A percentile compares a stretch with the other conserved stretches of the same genome.
phyloP scores from a whole-genome alignment of 2,888 invertebrate genomes.

The Endomychus coccineus region DNA sequence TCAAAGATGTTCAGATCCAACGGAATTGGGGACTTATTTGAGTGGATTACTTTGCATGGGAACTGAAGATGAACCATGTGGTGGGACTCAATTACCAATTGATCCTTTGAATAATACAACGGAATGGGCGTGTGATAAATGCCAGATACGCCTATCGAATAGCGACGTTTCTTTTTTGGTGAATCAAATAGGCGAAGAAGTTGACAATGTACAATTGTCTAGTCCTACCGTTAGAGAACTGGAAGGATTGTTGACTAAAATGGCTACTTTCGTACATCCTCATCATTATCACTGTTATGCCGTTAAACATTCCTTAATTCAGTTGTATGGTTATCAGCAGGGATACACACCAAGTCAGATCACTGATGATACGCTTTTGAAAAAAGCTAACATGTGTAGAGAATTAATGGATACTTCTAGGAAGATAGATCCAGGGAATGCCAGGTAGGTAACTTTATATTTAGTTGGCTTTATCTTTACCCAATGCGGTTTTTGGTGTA shows the following conservation, averaged over 20 bases:
- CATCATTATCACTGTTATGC: slow-evolving; percentile 79
- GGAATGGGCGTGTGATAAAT: slow-evolving; percentile 71
- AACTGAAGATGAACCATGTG: slow-evolving; percentile 41
- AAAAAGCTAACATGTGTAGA: slow-evolving; percentile 61
- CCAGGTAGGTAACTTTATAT: slow-evolving; percentile 44
- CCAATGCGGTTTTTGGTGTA: too few relatives aligned
- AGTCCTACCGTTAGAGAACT: slow-evolving; percentile 55
- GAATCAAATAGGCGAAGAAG: slow-evolving; percentile 68
- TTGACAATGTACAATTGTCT: slow-evolving; percentile 57
- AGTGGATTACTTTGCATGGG: slow-evolving; percentile 63
- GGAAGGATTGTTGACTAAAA: slow-evolving; percentile 58
- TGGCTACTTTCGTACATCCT: slow-evolving; percentile 70
- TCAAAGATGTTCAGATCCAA: slow-evolving; percentile 68
- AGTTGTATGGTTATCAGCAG: slow-evolving; percentile 65
- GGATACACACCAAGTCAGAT: slow-evolving; percentile 51
- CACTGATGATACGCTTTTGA: slow-evolving; percentile 53
- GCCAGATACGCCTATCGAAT: slow-evolving; percentile 56
- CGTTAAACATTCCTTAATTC: slow-evolving; percentile 73
- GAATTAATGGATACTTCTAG: slow-evolving; percentile 57
- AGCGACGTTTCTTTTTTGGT: slow-evolving; percentile 60
- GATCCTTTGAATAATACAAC: slow-evolving; percentile 63
- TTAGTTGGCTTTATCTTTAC: not conserved
- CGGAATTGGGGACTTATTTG: slow-evolving; percentile 68
- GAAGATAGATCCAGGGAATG: slow-evolving; percentile 64
- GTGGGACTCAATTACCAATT: slow-evolving; percentile 54